Percentiles rank a stretch among this genome's conserved stretches.
These are phyloP conservation scores for Aramus guarauna DNA, from an alignment of 2,113 vertebrate genomes.

Conservation along the genomic window DNA sequence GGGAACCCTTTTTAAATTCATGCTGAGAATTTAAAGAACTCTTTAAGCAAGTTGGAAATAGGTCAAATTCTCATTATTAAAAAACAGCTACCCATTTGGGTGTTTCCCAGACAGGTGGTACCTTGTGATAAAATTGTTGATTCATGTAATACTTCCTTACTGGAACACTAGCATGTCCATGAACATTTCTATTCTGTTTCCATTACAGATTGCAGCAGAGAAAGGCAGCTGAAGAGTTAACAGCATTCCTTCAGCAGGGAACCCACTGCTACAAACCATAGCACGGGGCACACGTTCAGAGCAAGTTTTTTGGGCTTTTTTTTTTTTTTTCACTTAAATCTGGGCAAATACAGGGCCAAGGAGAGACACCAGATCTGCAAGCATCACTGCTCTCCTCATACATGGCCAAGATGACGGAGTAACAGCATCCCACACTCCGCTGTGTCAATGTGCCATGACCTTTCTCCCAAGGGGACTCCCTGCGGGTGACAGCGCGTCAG, in stretches of 20 bases:
- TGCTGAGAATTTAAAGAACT: not conserved
- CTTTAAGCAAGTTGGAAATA: not conserved
- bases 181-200: not conserved
- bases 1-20: not conserved
- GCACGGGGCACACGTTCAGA: not conserved
- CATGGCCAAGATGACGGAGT: fast-evolving
- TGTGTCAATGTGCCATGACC: not conserved
- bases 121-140: constrained; percentile 11
- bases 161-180: not conserved
- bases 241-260: not conserved
- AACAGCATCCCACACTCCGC: not conserved
- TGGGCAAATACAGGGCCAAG: not conserved
- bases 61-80: not conserved
- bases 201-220: not conserved
- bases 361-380: not conserved
- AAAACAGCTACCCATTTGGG: not conserved
- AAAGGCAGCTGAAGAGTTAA: constrained; percentile 1
- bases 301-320: not conserved
- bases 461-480: not conserved
- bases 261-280: not conserved
- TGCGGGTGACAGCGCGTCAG: not conserved
- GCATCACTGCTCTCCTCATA: not conserved
- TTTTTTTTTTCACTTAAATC: not conserved
- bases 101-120: constrained; percentile 18
- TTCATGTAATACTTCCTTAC: not conserved